Conservation (phyloP, 1,140 invertebrate species). For the Chionoecetes opilio region DNA sequence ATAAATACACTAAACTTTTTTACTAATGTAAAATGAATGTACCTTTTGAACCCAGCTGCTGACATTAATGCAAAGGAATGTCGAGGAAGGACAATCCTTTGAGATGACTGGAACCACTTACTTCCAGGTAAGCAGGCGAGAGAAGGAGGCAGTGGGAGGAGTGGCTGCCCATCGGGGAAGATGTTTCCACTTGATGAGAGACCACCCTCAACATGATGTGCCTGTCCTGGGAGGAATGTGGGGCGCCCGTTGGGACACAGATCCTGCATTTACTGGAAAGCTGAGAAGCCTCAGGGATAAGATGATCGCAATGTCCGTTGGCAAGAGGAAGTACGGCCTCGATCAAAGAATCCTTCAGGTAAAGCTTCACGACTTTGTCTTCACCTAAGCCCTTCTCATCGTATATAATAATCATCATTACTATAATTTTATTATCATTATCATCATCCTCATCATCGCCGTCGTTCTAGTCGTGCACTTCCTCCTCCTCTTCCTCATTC, state of each 20-base stretch:
- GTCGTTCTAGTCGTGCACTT: too few species aligned
- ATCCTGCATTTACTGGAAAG: not conserved
- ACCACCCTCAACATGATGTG: constrained; percentile 79
- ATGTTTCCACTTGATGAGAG: constrained; percentile 82
- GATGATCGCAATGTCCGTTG: not conserved
- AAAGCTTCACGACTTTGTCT: too few species aligned
- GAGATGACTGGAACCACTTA: not conserved
- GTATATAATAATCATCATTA: too few species aligned
- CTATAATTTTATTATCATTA: too few species aligned
- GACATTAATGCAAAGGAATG: too few species aligned
- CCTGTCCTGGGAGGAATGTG: constrained; percentile 78
- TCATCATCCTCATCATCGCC: too few species aligned
- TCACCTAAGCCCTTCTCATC: too few species aligned
- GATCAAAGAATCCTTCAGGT: constrained; percentile 67
- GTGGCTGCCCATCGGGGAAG: constrained; percentile 80
- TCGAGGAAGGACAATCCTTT: not conserved
- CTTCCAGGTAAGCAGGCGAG: constrained; percentile 56
- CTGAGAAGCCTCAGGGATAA: constrained; percentile 9
- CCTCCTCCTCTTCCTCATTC: too few species aligned
- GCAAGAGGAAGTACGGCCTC: not conserved
- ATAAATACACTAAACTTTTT: too few species aligned
- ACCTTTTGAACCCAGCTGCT: too few species aligned
- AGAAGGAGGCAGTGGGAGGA: constrained; percentile 81
- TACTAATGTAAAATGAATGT: too few species aligned
- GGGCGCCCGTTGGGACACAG: constrained; percentile 64